Base-by-base conservation (phyloP, 1,140 invertebrate genomes). In the Bombus pascuorum region DNA sequence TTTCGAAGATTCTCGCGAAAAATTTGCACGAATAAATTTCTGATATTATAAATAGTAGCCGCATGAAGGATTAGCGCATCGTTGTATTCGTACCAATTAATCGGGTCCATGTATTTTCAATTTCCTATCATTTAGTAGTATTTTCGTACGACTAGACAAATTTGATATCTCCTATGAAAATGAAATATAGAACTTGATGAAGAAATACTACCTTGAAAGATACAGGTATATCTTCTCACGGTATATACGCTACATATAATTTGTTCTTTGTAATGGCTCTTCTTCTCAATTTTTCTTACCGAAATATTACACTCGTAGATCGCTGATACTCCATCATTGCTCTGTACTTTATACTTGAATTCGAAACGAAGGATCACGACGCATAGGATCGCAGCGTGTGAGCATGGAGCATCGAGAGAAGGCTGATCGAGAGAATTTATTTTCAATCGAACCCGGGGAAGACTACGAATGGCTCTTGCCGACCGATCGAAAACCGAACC, bases 401-500 rank as follows among this genome's bases (percentile, higher is more conserved):
- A 32, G 37, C 18, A 22, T 8, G 18, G 47, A 22, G 18, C 10
- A 34, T 32, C 53, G 66, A 39, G 6, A 62, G 15, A 4, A 22
- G 53, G 44, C 37, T 42, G n/a, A 39, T 39, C 32, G 39, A 22
- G 42, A 18, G 65, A 79, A 84, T 84, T 76, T 62, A 77, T 53
- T 59, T 86, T 86, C 81, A 80, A 89, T 89, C 57, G 79, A 65
- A 28, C 66, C 18, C 25, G 34, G 22, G 65, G 59, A 62, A 53
- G 32, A 72, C 62, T 74, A 71, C 34, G 78, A 88, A 87, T 66
- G 72, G 70, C n/a, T 32, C 32, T 78, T 65, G 42, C 47, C 59
- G 78, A 59, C 47, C 53, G 78, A 83, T 89, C 82, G 72, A 78
- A 62, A 37, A 81, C 25, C 83, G 47, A 88, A 81, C 75, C 68